Evolutionary conservation across 2,113 vertebrate species (phyloP), one percentile per base, ranked within the genome.

Genomic region (Piliocolobus tephrosceles): DNA sequence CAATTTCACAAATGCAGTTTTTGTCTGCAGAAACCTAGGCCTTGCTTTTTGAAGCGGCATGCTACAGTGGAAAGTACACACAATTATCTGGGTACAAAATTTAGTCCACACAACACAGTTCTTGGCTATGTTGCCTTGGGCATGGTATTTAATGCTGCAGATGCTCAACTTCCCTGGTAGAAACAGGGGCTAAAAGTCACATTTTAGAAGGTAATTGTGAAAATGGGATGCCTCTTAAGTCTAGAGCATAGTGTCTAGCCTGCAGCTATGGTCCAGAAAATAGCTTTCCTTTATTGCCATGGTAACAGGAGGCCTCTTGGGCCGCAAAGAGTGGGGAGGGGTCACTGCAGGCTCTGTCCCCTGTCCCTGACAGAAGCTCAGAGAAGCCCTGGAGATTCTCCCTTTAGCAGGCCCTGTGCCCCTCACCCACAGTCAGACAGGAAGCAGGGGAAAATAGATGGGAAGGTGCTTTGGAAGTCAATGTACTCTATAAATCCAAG

Each of bases 241-340:
- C 1, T 32, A 14, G 8, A 78, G 5, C 12, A 57, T 7, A 61
- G 11, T 50, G 22, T 55, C 8, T 73, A 22, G 32, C 32, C 27
- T 82, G 8, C 13, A 75, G 43, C 25, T 79, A 6, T 0, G 32
- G 4, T 38, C 78, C 52, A 72, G 58, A 88, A 87, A 86, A 32
- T 45, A 8, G 12, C 1, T 78, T 55, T 61, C 4, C 14, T 20
- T 75, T 47, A 17, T 13, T 57, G 16, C 52, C 47, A 10, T 3
- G 6, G 0, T 50, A 50, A 61, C 0, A 50, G 2, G 11, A 18
- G 16, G 3, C 0, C 14, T 32, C 17, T 27, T 2, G 11, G 20
- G 17, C 8, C 32, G 10, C 9, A 20, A 18, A 27, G 20, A 35
- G 14, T 8, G 23, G 35, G 11, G 27, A 61, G 2, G 11, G 23